Evolutionary conservation across 1,140 invertebrate species (phyloP), one percentile per base, ranked within the genome.

Genomic region (Trichonephila inaurata): DNA sequence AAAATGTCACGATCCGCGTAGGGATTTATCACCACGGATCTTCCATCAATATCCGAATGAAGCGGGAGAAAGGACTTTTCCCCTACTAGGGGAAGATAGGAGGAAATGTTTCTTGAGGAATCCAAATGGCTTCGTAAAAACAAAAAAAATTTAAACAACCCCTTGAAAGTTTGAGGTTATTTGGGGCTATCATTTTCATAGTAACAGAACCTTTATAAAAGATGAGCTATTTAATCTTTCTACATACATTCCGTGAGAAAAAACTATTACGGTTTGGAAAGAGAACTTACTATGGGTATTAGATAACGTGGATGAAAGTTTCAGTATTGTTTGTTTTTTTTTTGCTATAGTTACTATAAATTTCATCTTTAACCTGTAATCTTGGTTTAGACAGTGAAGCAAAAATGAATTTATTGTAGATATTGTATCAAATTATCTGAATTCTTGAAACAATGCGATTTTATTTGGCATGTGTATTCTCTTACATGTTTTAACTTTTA

Each of bases 11-110:
- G 72, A 77, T 19, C 72, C 72, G 28, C 28, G 33, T 18, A 33
- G 28, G 72, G 10, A 83, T 83, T 83, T 83, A 83, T 83, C 82
- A 83, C 51, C 21, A 14, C 16, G 44, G 8, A 58, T 60, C 82
- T 51, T 83, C 33, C 82, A 83, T 83, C 82, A 83, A 83, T 83
- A 83, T 58, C 82, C 10, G 82, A 60, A 83, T 83, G 44, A 82
- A 28, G 77, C 28, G 44, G 82, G 21, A 24, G 82, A 51, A 51
- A 51, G 51, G 51, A 51, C 14, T 83, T 83, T 51, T n/a, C 7
- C 19, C 44, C 81, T 51, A 21, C 77, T 28, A 18, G 0, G 8
- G 66, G 14, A 69, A 77, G 14, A 77, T 24, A 14, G 14, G 28
- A 16, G 12, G 33, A 28, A 77, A 77, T 72, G 72, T 77, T 77